These are phyloP conservation scores for Vicugna pacos DNA, from an alignment of 2,113 vertebrate species.

Conservation along the genomic window DNA sequence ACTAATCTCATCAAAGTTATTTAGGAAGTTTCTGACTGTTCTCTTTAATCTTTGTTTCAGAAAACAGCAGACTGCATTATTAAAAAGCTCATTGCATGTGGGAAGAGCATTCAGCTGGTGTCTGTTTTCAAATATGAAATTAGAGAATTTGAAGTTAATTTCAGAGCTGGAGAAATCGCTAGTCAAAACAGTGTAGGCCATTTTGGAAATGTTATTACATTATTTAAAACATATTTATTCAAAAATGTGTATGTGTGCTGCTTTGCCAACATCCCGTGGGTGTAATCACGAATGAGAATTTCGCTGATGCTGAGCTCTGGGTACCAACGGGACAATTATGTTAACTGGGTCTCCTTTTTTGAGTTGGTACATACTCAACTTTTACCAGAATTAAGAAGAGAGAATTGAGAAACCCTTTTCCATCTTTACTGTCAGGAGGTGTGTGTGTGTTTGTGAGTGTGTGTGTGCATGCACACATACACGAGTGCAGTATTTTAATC, in stretches of 20 bases:
- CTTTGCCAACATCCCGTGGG: slow-evolving; percentile 15
- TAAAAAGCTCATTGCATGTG: slow-evolving; percentile 73
- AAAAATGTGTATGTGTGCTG: neutral
- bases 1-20: slow-evolving; percentile 76
- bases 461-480: rapidly evolving
- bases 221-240: slow-evolving; percentile 66
- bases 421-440: neutral
- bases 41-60: slow-evolving; percentile 80
- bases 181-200: slow-evolving; percentile 73
- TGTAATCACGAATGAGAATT: slow-evolving; percentile 14
- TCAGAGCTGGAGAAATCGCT: slow-evolving; percentile 63
- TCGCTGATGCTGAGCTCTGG: neutral
- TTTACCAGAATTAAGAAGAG: neutral
- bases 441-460: neutral
- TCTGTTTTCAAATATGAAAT: slow-evolving; percentile 80
- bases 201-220: slow-evolving; percentile 68
- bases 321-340: slow-evolving; percentile 5
- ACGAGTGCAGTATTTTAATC: neutral
- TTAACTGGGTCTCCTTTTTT: neutral
- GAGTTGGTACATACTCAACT: neutral
- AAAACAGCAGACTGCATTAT: slow-evolving; percentile 71
- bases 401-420: neutral
- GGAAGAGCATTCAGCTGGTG: slow-evolving; percentile 63
- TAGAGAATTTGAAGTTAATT: slow-evolving; percentile 77
- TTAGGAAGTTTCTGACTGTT: slow-evolving; percentile 75